phyloP scores from a whole-genome alignment of 1,140 invertebrate genomes.

The Pseudomyrmex cubaensis region DNA sequence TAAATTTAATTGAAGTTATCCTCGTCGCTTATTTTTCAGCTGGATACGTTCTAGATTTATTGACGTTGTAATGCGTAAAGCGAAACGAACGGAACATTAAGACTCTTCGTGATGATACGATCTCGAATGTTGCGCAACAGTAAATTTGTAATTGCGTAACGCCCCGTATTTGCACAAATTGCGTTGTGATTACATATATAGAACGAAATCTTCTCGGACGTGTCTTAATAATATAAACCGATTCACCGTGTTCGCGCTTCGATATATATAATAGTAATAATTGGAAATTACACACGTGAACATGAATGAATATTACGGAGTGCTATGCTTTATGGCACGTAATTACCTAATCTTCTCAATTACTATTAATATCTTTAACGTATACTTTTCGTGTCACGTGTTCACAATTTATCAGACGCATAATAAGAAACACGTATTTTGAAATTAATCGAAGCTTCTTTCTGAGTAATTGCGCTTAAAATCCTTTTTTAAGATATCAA shows the following conservation, averaged over 20 bases:
- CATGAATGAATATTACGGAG: background rate
- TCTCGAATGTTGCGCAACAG: constrained; percentile 22
- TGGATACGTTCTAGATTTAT: constrained; percentile 12
- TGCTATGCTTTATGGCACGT: background rate
- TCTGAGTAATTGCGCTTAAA: too few relatives aligned
- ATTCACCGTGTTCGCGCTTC: constrained; percentile 22
- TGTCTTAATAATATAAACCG: constrained; percentile 11
- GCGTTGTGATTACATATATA: constrained; percentile 7
- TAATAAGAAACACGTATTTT: too few relatives aligned
- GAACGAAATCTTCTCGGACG: background rate
- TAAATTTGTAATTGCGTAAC: constrained; percentile 14
- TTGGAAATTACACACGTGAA: background rate
- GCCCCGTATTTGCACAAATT: constrained; percentile 23
- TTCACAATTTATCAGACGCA: too few relatives aligned
- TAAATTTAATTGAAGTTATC: background rate
- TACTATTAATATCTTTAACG: background rate
- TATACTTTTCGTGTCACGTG: background rate
- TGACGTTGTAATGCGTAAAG: background rate
- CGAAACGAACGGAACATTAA: constrained; percentile 4
- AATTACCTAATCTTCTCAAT: constrained; percentile 31
- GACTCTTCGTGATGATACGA: background rate
- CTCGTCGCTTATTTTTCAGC: background rate
- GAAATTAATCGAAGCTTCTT: too few relatives aligned
- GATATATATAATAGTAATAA: background rate
- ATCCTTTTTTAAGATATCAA: background rate